Conservation (phyloP, 2,113 vertebrate genomes). For the Pogonocichla stellata region DNA sequence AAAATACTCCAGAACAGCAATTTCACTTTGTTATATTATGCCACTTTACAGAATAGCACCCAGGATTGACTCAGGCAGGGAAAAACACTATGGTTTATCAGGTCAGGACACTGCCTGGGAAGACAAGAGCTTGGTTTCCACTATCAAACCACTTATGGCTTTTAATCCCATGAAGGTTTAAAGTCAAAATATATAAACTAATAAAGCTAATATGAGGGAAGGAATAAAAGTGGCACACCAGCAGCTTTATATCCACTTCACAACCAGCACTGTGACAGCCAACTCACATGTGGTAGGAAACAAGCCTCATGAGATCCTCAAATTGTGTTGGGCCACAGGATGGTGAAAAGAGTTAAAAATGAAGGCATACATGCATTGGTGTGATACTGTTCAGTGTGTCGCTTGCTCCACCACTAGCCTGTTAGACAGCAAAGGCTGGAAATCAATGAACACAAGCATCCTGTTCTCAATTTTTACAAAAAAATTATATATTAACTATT, state of each 20-base stretch:
- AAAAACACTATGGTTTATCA: not conserved
- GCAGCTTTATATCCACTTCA: not conserved
- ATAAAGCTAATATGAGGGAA: not conserved
- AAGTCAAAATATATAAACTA: not conserved
- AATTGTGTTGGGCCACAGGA: not conserved
- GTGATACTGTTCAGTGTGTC: not conserved
- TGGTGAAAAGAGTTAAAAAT: not conserved
- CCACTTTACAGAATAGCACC: not conserved
- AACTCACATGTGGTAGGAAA: not conserved
- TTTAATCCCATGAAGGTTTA: not conserved
- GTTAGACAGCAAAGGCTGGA: not conserved
- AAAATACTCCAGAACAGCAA: not conserved
- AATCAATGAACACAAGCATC: not conserved
- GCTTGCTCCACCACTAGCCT: not conserved
- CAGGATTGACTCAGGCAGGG: not conserved
- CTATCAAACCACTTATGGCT: not conserved
- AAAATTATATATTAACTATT: not conserved
- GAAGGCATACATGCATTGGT: not conserved
- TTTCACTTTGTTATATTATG: not conserved
- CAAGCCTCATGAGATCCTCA: not conserved
- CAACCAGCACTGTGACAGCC: rapidly evolving
- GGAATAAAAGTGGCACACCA: not conserved
- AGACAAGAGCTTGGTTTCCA: not conserved
- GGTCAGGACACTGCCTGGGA: not conserved
- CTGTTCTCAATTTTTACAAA: not conserved